Evolutionary conservation across 1,140 invertebrate genomes (phyloP), one percentile per base, ranked within the genome.

Genomic region (Probaryconus sp.): DNA sequence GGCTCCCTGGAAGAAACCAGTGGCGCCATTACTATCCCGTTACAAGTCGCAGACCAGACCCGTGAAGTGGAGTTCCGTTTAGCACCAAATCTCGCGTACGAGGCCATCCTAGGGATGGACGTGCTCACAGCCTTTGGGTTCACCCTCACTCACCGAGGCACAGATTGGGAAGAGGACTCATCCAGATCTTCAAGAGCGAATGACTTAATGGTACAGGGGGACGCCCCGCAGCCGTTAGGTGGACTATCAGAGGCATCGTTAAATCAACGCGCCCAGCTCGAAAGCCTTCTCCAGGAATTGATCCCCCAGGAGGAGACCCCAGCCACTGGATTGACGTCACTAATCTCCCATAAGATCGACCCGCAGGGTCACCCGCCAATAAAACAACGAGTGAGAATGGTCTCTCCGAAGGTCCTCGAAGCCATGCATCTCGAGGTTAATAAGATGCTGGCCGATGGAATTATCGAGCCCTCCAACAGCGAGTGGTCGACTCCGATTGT

Each of bases 401-500:
- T 78, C 1, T 81, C 78, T 5, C 80, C 65, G 2, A n/a, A 21
- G 0, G 58, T 77, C 3, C 4, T 64, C 14, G 40, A 61, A 3
- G 9, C 31, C 0, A 51, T 68, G 37, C 42, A 55, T 6, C 38
- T 30, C 6, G 68, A 81, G 35, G 50, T 79, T 0, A 24, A 72
- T 1, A 33, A 65, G 10, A 68, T 81, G 75, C 31, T 81, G 1
- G 24, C 55, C 1, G 40, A 72, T n/a, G 81, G 71, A 3, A 68
- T 87, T 5, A 79, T 88, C 9, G 56, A 79, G 42, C 78, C 77
- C 2, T 78, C 77, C 0, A 45, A 40, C 0, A 79, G 71, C 14
- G 78, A 81, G 10, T 89, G 84, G 80, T 67, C 76, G 4, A 80
- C 79, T 0, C 84, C 85, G 2, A 72, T 89, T 0, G 81, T 89